Evolutionary conservation across 2,888 invertebrate genomes (phyloP).

Genomic region (Heliconius aoede): DNA sequence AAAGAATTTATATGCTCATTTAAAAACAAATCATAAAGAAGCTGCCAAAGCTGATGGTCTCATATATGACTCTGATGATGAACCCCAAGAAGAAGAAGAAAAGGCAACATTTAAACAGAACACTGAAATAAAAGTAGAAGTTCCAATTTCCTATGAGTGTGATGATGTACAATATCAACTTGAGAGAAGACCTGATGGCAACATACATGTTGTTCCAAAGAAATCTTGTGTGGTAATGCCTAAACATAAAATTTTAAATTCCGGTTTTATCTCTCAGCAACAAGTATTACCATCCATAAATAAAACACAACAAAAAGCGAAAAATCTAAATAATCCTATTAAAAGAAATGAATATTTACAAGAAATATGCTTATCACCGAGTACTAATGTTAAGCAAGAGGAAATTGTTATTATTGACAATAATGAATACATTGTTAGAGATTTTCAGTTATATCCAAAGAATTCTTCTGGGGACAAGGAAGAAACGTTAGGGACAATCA

Average conservation of each 20-base stretch:
- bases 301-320: constrained; percentile 53
- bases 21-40: constrained; percentile 86
- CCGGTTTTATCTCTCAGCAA: constrained; percentile 57
- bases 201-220: constrained; percentile 79
- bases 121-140: constrained; percentile 62
- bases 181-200: constrained; percentile 68
- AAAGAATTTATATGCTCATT: constrained; percentile 88
- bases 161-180: constrained; percentile 68
- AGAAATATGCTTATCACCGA: constrained; percentile 50
- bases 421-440: constrained; percentile 82
- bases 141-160: constrained; percentile 58
- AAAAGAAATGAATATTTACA: constrained; percentile 58
- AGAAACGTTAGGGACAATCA: constrained; percentile 53
- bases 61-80: constrained; percentile 84
- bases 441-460: constrained; percentile 68
- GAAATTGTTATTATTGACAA: constrained; percentile 83
- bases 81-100: constrained; percentile 50
- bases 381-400: constrained; percentile 53
- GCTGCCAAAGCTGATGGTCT: constrained; percentile 87
- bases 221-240: constrained; percentile 55
- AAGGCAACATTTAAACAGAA: constrained; percentile 45
- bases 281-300: constrained; percentile 44
- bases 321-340: constrained; percentile 49
- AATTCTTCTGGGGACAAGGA: constrained; percentile 60
- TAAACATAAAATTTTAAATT: constrained; percentile 75